Percentiles rank a stretch among this genome's conserved stretches.
Conservation (phyloP, 2,888 invertebrate species). For the Drosophila atripex region DNA sequence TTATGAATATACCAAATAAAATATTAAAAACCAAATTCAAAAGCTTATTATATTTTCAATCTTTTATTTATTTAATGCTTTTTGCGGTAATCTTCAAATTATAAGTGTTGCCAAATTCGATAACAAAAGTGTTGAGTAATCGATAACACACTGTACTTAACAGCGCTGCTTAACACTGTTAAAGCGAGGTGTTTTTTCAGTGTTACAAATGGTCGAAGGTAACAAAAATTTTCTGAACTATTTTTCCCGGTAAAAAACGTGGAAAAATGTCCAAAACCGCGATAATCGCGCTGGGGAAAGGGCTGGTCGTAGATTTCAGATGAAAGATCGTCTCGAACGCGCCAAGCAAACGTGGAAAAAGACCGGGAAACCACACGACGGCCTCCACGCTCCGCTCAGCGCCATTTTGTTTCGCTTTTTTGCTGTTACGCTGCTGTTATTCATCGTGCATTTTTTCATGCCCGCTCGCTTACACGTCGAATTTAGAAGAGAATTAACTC, state of each 20-base stretch:
- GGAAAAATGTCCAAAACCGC: neutral
- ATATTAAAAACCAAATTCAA: too few species aligned
- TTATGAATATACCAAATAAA: too few species aligned
- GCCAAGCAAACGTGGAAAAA: neutral
- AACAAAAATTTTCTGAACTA: slow-evolving; percentile 4
- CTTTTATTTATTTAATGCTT: too few species aligned
- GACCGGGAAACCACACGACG: slow-evolving; percentile 4
- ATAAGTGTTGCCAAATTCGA: neutral
- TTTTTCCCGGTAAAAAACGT: slow-evolving; percentile 12
- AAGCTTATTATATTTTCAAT: too few species aligned
- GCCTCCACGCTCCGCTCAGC: slow-evolving; percentile 29
- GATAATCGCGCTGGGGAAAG: neutral
- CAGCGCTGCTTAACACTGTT: neutral
- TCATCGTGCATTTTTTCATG: slow-evolving; percentile 42
- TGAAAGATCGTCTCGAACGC: neutral
- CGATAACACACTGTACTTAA: neutral
- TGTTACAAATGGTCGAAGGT: slow-evolving; percentile 15
- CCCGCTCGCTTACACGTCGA: slow-evolving; percentile 33
- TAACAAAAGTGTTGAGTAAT: neutral
- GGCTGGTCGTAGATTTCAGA: neutral
- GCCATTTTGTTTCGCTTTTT: slow-evolving; percentile 81
- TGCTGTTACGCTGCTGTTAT: slow-evolving; percentile 25
- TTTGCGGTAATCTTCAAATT: too few species aligned
- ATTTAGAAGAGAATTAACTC: neutral
- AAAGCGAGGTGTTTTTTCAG: slow-evolving; percentile 5